These are phyloP conservation scores for Sabatieria punctata DNA, from an alignment of 2,888 invertebrate species.

Conservation along the genomic window DNA sequence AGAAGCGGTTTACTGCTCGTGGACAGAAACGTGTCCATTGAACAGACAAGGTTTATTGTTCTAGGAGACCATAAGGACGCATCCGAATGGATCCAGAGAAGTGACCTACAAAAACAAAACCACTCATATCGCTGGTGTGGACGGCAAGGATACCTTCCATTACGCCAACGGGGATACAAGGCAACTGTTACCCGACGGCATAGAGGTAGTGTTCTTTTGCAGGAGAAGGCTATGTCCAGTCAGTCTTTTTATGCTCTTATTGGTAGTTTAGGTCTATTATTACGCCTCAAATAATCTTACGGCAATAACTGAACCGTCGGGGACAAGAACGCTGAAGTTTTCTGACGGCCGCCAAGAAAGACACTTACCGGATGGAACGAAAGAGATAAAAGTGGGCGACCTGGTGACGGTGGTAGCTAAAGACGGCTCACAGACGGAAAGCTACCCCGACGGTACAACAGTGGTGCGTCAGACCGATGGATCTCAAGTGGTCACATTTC, in stretches of 20 bases:
- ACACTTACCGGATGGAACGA: neutral
- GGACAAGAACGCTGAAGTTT: neutral
- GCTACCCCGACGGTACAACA: neutral
- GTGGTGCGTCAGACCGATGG: too few species aligned
- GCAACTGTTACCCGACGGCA: neutral
- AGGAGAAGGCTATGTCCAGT: too few species aligned
- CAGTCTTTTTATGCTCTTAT: neutral
- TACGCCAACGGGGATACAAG: neutral
- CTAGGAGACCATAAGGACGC: too few species aligned
- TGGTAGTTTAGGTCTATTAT: neutral
- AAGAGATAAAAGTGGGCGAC: neutral
- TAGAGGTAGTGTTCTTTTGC: too few species aligned
- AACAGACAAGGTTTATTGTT: too few species aligned
- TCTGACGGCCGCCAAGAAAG: neutral
- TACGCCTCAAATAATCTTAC: neutral
- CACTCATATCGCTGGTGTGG: neutral
- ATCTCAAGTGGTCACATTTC: too few species aligned
- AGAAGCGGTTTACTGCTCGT: too few species aligned
- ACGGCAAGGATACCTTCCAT: neutral
- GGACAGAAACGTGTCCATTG: too few species aligned
- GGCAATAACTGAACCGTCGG: neutral
- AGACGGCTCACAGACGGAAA: neutral
- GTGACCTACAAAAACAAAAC: neutral
- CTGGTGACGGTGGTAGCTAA: too few species aligned
- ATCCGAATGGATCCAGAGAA: neutral